Conservation (phyloP, 2,113 vertebrate species). For the Morone saxatilis region DNA sequence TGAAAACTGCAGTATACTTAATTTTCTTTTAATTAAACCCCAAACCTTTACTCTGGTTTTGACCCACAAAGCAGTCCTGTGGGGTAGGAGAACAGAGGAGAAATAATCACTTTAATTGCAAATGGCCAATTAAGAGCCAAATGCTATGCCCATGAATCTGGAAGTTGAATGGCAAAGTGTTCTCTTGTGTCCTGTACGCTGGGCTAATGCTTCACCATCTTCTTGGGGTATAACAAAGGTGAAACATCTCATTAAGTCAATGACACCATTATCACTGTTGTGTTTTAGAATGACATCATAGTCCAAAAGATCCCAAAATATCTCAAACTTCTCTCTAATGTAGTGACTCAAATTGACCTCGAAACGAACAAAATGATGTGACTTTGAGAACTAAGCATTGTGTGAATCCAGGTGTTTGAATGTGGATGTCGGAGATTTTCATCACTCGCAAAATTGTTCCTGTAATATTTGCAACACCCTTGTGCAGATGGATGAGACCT, state of each 20-base stretch:
- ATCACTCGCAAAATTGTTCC: constrained; percentile 11
- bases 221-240: constrained; percentile 40
- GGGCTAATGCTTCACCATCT: constrained; percentile 32
- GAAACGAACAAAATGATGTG: constrained; percentile 6
- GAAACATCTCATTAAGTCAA: constrained; percentile 73
- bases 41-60: constrained; percentile 13
- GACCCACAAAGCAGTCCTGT: constrained; percentile 31
- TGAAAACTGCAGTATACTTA: constrained; percentile 8
- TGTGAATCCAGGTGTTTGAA: constrained; percentile 28
- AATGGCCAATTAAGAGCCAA: constrained; percentile 61
- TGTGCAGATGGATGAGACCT: constrained; percentile 51
- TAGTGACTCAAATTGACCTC: constrained; percentile 22
- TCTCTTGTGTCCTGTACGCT: constrained; percentile 40
- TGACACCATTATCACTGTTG: constrained; percentile 56
- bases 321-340: constrained; percentile 15
- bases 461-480: constrained; percentile 25
- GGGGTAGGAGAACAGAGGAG: constrained; percentile 25
- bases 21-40: constrained; percentile 40
- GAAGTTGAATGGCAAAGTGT: constrained; percentile 41
- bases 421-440: constrained; percentile 8
- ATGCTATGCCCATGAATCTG: constrained; percentile 36
- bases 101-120: constrained; percentile 51
- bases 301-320: constrained; percentile 43
- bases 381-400: constrained; percentile 35
- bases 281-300: constrained; percentile 32